Conservation (phyloP, 2,888 invertebrate species). For the Harmothoe impar region DNA sequence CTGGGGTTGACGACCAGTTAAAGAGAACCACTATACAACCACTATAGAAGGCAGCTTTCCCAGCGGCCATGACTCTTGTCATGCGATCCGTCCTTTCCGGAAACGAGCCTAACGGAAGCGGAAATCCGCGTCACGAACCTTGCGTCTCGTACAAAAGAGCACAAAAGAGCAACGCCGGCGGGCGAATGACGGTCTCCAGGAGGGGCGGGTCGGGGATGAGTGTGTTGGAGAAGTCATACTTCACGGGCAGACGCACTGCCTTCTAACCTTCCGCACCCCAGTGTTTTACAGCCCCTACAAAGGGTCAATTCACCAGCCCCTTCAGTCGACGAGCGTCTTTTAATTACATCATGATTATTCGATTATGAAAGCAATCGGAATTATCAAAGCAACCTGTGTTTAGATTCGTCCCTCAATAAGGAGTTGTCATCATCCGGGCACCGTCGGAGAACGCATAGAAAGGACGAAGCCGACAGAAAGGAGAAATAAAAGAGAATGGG, state of each 20-base stretch:
- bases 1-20: too few relatives aligned
- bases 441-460: neutral
- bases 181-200: neutral
- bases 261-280: neutral
- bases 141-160: neutral
- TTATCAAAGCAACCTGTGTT: neutral
- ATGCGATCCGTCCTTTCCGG: neutral
- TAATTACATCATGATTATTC: neutral
- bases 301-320: neutral
- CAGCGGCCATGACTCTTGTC: neutral
- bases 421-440: neutral
- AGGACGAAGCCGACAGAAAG: neutral
- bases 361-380: conserved; percentile 38
- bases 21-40: too few relatives aligned
- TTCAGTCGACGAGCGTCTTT: neutral
- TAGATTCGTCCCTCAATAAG: neutral
- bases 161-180: neutral
- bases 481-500: neutral
- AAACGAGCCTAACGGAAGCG: neutral
- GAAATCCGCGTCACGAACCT: conserved; percentile 12
- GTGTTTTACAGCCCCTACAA: neutral
- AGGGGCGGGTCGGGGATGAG: too few relatives aligned
- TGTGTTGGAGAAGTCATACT: neutral
- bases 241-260: neutral
- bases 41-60: neutral